These are phyloP conservation scores for Sanderia malayensis DNA, from an alignment of 30 jellyfish, hydroid and myxozoan species.

Conservation along the genomic window DNA sequence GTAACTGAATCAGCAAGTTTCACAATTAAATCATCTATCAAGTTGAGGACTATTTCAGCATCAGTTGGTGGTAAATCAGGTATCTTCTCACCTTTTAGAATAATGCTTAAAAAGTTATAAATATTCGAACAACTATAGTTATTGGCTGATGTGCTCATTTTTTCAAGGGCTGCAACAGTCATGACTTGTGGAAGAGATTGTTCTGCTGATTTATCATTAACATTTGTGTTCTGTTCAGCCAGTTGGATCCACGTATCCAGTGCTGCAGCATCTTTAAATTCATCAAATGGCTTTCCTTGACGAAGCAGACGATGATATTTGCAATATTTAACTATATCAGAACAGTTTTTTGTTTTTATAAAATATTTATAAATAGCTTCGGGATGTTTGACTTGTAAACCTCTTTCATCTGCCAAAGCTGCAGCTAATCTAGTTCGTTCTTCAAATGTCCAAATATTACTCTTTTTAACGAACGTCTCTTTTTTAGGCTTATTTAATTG, in stretches of 20 bases:
- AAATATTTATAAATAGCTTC: neutral
- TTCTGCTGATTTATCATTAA: conserved; percentile 59
- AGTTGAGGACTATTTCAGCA: conserved; percentile 55
- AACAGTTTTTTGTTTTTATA: neutral
- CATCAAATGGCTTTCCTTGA: conserved; percentile 50
- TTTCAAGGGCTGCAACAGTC: conserved; percentile 84
- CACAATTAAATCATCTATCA: conserved; percentile 52
- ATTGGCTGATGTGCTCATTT: neutral
- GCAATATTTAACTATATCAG: conserved; percentile 42
- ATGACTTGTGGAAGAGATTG: conserved; percentile 72
- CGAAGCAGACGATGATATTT: conserved; percentile 33
- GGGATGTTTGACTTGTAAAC: neutral
- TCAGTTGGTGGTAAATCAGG: conserved; percentile 67
- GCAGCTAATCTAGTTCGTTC: conserved; percentile 46
- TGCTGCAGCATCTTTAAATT: conserved; percentile 55
- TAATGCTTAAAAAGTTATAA: conserved; percentile 53
- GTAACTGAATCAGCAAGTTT: conserved; percentile 57
- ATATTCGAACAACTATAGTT: conserved; percentile 52
- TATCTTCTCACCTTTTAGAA: conserved; percentile 51
- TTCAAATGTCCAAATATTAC: conserved; percentile 32
- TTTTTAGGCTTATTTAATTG: no score
- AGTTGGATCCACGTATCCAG: conserved; percentile 74
- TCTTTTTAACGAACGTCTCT: neutral
- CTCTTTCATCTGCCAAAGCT: conserved; percentile 20
- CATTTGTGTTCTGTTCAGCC: conserved; percentile 25